A percentile compares a stretch with the other conserved stretches of the same genome.
phyloP scores from a whole-genome alignment of 2,113 vertebrate species.

The Misgurnus mizolepis region DNA sequence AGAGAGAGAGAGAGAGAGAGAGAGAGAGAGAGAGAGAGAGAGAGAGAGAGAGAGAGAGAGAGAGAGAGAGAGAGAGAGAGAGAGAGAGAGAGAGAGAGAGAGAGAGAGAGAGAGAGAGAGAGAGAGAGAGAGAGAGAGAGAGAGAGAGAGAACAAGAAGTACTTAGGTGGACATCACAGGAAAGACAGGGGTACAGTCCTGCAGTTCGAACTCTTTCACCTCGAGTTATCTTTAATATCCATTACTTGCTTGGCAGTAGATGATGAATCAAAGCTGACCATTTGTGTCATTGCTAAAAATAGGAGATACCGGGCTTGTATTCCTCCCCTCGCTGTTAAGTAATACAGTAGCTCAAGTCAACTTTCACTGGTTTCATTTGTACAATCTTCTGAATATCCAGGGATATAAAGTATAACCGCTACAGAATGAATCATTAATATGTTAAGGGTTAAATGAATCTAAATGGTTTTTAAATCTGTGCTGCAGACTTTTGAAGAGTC shows the following conservation, averaged over 20 bases:
- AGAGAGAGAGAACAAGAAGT: not conserved
- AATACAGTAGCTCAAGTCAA: not conserved
- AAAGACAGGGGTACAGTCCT: not conserved
- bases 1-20: too few relatives aligned
- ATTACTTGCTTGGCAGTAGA: not conserved
- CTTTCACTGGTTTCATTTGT: not conserved
- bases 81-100: too few relatives aligned
- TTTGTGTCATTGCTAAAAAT: not conserved
- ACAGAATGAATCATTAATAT: too few relatives aligned
- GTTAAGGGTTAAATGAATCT: not conserved
- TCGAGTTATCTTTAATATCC: not conserved
- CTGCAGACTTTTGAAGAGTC: too few relatives aligned
- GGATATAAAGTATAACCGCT: not conserved
- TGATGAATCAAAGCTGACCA: slow-evolving; percentile 4
- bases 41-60: too few relatives aligned
- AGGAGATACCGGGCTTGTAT: not conserved
- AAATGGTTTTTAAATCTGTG: not conserved
- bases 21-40: too few relatives aligned
- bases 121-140: too few relatives aligned
- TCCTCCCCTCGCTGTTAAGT: not conserved
- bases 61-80: too few relatives aligned
- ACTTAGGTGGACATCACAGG: not conserved
- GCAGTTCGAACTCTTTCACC: not conserved
- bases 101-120: too few relatives aligned
- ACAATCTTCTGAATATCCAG: not conserved